Evolutionary conservation across 2,888 invertebrate species (phyloP), one percentile per base, ranked within the genome.

Genomic region (Cyclophora punctaria): DNA sequence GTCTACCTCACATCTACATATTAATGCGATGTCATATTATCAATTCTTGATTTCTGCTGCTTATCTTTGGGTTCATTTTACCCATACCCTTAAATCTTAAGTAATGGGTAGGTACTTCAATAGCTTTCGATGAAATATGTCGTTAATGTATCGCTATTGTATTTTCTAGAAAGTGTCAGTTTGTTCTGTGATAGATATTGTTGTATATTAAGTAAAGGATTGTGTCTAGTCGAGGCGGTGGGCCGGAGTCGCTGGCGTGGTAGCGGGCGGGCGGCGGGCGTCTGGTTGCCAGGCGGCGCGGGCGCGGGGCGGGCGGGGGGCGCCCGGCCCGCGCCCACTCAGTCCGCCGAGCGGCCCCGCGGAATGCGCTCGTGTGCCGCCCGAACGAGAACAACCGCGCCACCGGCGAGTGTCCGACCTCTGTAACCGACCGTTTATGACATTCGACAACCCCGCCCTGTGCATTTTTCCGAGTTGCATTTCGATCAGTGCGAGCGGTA

Each of bases 401-500:
- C 63, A 73, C 73, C 76, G 71, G 74, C 77, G 69, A 80, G 82
- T 78, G 78, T 75, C 80, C 83, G 83, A 83, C 83, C 83, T 81
- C 83, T 81, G 79, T 78, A 81, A 77, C 80, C 78, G 79, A 79
- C 82, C 78, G 80, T 80, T 83, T 84, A 77, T 82, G 79, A 87
- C 84, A 84, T 81, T 85, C 80, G 80, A 82, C 81, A 84, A 86
- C 86, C 86, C 84, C 86, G 85, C 87, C 86, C 87, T 78, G 85
- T 85, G 85, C 83, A 85, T 83, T 82, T 83, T 80, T 73, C 69
- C 69, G 66, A 80, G 76, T 79, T 81, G 78, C 82, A 83, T 79
- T 80, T 79, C 74, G 75, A 80, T 77, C 73, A 76, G 80, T 83
- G 78, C 79, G 77, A 81, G 76, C 73, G 80, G 76, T 78, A 75